Percentiles rank a stretch among this genome's conserved stretches.
phyloP scores from a whole-genome alignment of 2,797 vertebrate species.

The Oreonectes daqikongensis region DNA sequence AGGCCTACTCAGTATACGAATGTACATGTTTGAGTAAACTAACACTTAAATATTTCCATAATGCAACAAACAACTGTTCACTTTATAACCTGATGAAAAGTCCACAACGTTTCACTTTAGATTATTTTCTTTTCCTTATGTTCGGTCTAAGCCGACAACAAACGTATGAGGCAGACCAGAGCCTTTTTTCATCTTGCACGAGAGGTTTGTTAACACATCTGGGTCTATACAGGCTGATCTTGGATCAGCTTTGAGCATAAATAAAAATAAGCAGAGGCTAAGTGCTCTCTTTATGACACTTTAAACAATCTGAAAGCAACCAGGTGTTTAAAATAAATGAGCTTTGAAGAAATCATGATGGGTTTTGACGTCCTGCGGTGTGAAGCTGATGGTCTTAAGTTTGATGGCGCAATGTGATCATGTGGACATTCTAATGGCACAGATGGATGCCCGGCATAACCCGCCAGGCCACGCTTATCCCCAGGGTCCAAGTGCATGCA shows the following conservation, averaged over 20 bases:
- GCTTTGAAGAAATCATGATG: neutral
- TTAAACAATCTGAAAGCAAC: neutral
- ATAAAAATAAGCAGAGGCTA: conserved; percentile 14
- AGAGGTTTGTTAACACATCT: too few species aligned
- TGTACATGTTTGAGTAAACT: neutral
- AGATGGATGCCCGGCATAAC: conserved; percentile 33
- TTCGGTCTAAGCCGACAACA: neutral
- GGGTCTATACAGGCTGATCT: neutral
- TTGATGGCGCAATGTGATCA: conserved; percentile 72
- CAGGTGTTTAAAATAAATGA: conserved; percentile 7
- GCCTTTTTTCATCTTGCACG: too few species aligned
- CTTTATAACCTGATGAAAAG: neutral
- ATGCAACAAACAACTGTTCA: neutral
- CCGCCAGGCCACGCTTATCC: conserved; percentile 16
- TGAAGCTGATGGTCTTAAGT: conserved; percentile 72
- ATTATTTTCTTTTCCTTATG: neutral
- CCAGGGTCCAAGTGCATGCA: neutral
- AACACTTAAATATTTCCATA: neutral
- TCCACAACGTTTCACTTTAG: neutral
- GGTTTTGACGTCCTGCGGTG: neutral
- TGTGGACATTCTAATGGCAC: conserved; percentile 69
- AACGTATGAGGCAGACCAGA: neutral
- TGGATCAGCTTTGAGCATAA: conserved; percentile 18
- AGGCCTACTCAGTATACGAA: too few species aligned
- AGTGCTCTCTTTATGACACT: neutral